These are phyloP conservation scores for Nannospalax galili DNA, from an alignment of 2,113 vertebrate species.

Conservation along the genomic window DNA sequence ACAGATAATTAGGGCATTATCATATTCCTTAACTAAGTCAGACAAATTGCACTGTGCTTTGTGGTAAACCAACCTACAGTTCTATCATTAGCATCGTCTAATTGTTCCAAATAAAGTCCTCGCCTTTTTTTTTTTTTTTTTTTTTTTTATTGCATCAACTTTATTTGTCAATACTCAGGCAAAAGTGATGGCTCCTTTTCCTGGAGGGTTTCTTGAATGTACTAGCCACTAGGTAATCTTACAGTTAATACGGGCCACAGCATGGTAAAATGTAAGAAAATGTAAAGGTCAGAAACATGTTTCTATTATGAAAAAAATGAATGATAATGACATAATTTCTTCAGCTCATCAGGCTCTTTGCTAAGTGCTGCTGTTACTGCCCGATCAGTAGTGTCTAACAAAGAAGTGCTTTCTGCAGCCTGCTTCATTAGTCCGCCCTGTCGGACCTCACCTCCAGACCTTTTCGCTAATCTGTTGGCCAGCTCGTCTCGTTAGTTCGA, in stretches of 20 bases:
- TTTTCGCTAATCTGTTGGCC: conserved; percentile 97
- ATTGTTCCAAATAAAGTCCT: conserved; percentile 84
- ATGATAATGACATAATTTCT: conserved; percentile 93
- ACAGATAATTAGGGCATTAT: conserved; percentile 88
- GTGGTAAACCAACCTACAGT: conserved; percentile 76
- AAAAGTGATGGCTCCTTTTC: conserved; percentile 60
- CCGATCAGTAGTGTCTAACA: conserved; percentile 91
- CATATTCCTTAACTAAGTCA: conserved; percentile 86
- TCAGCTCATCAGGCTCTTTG: conserved; percentile 93
- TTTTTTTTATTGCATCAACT: conserved; percentile 80
- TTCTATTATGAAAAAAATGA: conserved; percentile 90
- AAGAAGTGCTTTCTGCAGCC: conserved; percentile 89
- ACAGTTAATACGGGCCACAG: conserved; percentile 84
- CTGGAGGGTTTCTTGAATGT: conserved; percentile 60
- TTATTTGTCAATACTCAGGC: conserved; percentile 80
- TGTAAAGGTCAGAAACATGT: conserved; percentile 91
- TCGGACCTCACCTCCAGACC: conserved; percentile 95
- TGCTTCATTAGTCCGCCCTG: conserved; percentile 91
- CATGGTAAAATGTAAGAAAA: conserved; percentile 87
- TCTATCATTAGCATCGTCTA: conserved; percentile 84
- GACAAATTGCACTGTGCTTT: conserved; percentile 80
- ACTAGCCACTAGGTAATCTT: conserved; percentile 87
- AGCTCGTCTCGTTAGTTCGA: conserved; percentile 96
- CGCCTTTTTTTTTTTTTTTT: conserved; percentile 71
- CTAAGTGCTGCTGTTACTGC: conserved; percentile 91